Base-by-base conservation (phyloP, 2,113 vertebrate species). In the Hiodon tergisus region DNA sequence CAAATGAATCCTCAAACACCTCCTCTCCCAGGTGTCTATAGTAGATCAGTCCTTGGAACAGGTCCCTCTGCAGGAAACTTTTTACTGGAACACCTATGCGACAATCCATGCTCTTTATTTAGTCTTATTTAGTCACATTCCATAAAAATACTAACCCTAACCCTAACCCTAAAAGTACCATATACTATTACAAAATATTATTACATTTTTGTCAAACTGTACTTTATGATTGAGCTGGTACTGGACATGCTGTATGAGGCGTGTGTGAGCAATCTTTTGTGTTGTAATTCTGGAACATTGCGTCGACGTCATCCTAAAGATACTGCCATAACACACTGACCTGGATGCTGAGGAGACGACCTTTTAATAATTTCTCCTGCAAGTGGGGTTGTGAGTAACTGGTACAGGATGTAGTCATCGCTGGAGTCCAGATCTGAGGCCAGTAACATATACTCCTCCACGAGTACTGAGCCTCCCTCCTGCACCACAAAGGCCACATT, bases 361-460 rank as follows among this genome's bases (percentile, higher is more conserved):
- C 83, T 91, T 72, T 81, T 86, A 59, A 89, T 65, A 77, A 93
- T 47, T 55, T 84, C 79, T 60, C 88, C 83, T 0, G 86, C 85
- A 71, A 16, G 76, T 0, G 63, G 82, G 13, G 63, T 7, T 4
- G 82, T 9, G 0, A 74, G 80, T 50, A 88, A 48, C 78, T 80
- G 82, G 84, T 83, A 90, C 16, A 86, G 77, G 79, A 86, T 90
- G 67, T 86, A 84, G 79, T 87, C 88, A 9, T 91, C 84, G 1
- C 85, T 89, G 74, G 90, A 91, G 86, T 91, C 88, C 78, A 90
- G 78, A 78, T 87, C 92, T 2, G 86, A 84, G 71, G 88, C 86
- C 11, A 86, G 59, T 9, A 92, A 76, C 81, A 71, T 52, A 63
- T 77, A 67, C 59, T 81, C 90, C 77, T 88, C 77, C 65, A 87